Evolutionary conservation across 2,888 invertebrate species (phyloP).

Genomic region (Tridacna crocea): DNA sequence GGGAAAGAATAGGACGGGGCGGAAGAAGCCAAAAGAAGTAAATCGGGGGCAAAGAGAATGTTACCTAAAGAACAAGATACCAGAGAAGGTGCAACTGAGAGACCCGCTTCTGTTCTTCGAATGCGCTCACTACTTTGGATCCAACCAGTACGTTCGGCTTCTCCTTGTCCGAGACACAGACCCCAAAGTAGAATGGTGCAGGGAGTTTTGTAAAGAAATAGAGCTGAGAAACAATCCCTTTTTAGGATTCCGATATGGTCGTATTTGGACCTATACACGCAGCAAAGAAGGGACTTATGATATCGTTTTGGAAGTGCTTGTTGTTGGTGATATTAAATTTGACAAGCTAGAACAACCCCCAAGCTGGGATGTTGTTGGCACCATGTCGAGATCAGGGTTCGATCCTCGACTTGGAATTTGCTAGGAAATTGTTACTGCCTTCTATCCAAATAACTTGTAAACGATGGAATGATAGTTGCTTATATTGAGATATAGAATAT

Average conservation of each 20-base stretch:
- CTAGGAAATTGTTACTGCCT: constrained; percentile 4
- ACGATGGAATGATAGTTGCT: not conserved
- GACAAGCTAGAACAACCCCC: constrained; percentile 48
- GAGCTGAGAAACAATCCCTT: constrained; percentile 60
- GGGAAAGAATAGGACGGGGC: constrained; percentile 22
- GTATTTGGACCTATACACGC: constrained; percentile 51
- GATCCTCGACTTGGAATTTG: constrained; percentile 59
- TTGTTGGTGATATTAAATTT: constrained; percentile 57
- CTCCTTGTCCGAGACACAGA: constrained; percentile 48
- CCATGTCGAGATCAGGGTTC: constrained; percentile 57
- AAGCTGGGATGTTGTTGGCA: constrained; percentile 59
- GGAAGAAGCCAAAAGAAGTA: constrained; percentile 31
- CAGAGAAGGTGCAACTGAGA: constrained; percentile 29
- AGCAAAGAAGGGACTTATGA: constrained; percentile 8
- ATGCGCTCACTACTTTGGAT: constrained; percentile 59
- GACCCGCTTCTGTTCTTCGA: constrained; percentile 61
- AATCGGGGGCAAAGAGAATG: constrained; percentile 53
- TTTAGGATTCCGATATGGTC: constrained; percentile 48
- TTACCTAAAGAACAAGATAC: constrained; percentile 49
- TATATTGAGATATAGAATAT: too few species aligned
- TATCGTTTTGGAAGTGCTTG: constrained; percentile 47
- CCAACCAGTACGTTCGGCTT: constrained; percentile 58
- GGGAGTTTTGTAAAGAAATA: constrained; percentile 54
- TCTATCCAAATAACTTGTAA: not conserved
- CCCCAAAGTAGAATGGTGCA: constrained; percentile 58